phyloP scores from a whole-genome alignment of 92 coral and sea anemone genomes.

The Pocillopora meandrina region DNA sequence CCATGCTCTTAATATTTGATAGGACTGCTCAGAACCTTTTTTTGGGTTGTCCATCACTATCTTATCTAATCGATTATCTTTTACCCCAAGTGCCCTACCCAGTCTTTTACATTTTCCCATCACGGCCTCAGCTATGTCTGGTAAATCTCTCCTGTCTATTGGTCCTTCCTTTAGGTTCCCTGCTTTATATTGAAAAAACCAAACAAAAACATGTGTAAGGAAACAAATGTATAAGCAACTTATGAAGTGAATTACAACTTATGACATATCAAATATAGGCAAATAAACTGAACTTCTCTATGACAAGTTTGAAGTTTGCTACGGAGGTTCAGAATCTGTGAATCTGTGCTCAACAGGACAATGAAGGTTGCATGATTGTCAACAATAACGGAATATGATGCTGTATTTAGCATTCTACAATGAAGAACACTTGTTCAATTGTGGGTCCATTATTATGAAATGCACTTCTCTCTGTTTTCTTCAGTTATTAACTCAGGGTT shows the following conservation, averaged over 20 bases:
- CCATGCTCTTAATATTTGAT: conserved; percentile 7
- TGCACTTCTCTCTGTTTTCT: too few relatives aligned
- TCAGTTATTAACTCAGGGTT: too few relatives aligned
- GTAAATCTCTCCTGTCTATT: background rate
- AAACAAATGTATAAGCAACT: background rate
- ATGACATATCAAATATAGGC: background rate
- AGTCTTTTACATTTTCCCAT: background rate
- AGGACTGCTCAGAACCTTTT: background rate
- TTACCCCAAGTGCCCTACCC: conserved; percentile 4
- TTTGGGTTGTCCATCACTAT: background rate
- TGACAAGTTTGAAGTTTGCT: too few relatives aligned
- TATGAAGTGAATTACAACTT: background rate
- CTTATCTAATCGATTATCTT: background rate
- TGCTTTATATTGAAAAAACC: background rate
- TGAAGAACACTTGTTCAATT: too few relatives aligned
- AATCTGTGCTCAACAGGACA: too few relatives aligned
- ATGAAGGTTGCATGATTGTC: too few relatives aligned
- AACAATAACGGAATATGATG: too few relatives aligned
- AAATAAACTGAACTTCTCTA: background rate
- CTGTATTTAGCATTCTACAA: too few relatives aligned
- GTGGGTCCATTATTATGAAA: too few relatives aligned
- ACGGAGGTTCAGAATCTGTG: too few relatives aligned
- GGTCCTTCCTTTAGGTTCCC: background rate
- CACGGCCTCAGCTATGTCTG: background rate
- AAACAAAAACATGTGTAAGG: background rate